Percentiles rank a stretch among this genome's conserved stretches.
These are phyloP conservation scores for Hyles euphorbiae DNA, from an alignment of 1,140 invertebrate genomes.

Conservation along the genomic window DNA sequence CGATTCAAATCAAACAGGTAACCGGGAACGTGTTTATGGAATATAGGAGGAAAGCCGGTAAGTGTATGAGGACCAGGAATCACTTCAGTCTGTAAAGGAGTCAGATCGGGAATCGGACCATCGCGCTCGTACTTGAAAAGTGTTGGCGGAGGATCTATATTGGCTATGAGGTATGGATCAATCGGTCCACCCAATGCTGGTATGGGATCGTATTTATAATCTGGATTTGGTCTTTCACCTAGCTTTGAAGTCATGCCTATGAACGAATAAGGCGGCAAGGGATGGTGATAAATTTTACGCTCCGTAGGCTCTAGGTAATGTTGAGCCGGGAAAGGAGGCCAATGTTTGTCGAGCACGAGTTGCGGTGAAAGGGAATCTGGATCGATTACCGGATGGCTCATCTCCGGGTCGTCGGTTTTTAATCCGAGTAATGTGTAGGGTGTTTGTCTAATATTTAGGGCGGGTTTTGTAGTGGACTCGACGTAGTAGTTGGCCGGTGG, in stretches of 20 bases:
- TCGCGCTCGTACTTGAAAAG: constrained; percentile 64
- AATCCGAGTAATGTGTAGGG: constrained; percentile 58
- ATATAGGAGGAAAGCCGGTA: constrained; percentile 63
- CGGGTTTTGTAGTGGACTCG: constrained; percentile 49
- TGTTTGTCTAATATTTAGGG: constrained; percentile 32
- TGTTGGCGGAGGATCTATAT: constrained; percentile 47
- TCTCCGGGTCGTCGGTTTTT: constrained; percentile 51
- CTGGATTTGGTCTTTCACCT: constrained; percentile 50
- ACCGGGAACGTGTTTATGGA: constrained; percentile 65
- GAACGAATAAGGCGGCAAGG: constrained; percentile 55
- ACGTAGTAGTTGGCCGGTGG: constrained; percentile 58
- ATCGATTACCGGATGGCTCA: constrained; percentile 50
- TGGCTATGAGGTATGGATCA: constrained; percentile 51
- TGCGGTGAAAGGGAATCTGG: constrained; percentile 59
- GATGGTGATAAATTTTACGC: constrained; percentile 50
- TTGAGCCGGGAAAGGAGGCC: constrained; percentile 66
- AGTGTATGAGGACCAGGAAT: constrained; percentile 56
- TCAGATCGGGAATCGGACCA: constrained; percentile 58
- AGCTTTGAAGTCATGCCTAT: constrained; percentile 63
- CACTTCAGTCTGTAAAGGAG: constrained; percentile 42
- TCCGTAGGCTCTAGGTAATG: constrained; percentile 59
- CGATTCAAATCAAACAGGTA: constrained; percentile 61
- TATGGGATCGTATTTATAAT: constrained; percentile 63
- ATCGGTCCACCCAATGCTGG: constrained; percentile 56
- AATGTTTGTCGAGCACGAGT: constrained; percentile 49